phyloP scores from a whole-genome alignment of 2,797 vertebrate genomes.

The Otolemur crassicaudatus region DNA sequence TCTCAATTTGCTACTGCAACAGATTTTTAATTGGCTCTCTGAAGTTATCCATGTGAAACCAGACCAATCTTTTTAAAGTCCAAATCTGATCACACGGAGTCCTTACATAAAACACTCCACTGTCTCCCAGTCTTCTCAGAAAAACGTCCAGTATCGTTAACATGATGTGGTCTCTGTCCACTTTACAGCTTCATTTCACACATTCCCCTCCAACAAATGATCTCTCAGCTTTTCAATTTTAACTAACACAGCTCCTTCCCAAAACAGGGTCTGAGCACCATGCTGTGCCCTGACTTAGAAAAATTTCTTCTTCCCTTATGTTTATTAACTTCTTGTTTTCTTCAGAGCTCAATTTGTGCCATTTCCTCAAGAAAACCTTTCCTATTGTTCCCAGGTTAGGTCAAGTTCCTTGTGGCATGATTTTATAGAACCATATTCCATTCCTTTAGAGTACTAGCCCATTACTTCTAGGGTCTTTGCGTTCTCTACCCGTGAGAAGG shows the following conservation, averaged over 20 bases:
- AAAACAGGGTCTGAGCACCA: not conserved
- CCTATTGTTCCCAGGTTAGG: not conserved
- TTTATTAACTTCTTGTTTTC: not conserved
- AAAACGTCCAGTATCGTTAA: not conserved
- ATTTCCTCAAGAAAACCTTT: constrained; percentile 2
- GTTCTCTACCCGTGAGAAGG: not conserved
- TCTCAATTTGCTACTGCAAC: not conserved
- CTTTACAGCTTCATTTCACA: not conserved
- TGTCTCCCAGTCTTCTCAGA: not conserved
- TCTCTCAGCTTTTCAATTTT: not conserved
- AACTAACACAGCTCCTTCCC: not conserved
- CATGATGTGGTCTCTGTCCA: not conserved
- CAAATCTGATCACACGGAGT: not conserved
- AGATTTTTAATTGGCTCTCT: not conserved
- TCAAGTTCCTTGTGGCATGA: not conserved
- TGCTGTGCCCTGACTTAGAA: not conserved
- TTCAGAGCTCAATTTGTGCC: not conserved
- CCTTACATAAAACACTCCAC: not conserved
- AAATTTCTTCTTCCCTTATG: not conserved
- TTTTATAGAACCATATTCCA: not conserved
- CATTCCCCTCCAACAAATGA: not conserved
- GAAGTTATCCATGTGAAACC: not conserved
- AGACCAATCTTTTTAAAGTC: not conserved
- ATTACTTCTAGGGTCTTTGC: not conserved
- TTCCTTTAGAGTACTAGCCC: not conserved